phyloP scores from a whole-genome alignment of 2,113 vertebrate genomes.

The Sorex fumeus region DNA sequence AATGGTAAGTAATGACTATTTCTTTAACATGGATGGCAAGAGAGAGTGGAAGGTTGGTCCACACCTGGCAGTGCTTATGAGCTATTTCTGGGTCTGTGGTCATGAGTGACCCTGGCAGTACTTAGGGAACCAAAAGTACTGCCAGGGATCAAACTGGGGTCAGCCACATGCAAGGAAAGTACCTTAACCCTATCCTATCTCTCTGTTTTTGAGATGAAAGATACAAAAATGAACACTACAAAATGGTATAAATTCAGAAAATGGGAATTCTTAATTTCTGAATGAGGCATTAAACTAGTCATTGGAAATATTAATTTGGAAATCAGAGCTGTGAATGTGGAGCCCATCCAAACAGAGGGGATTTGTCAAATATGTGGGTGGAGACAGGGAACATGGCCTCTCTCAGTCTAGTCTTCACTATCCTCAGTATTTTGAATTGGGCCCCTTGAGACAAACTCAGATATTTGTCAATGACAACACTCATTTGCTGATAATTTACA shows the following conservation, averaged over 20 bases:
- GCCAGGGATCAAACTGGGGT: too few species aligned
- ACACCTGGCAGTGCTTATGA: too few species aligned
- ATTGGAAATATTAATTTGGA: slow-evolving; percentile 33
- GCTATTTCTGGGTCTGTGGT: too few species aligned
- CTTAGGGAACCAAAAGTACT: too few species aligned
- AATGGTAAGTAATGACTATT: not conserved
- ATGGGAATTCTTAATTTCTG: not conserved
- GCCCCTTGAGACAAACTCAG: not conserved
- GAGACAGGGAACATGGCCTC: not conserved
- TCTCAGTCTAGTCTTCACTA: not conserved
- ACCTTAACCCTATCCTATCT: too few species aligned
- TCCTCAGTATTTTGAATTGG: too few species aligned
- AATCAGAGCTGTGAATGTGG: not conserved
- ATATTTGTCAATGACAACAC: not conserved
- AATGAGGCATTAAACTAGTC: not conserved
- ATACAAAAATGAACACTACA: too few species aligned
- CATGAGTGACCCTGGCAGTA: too few species aligned
- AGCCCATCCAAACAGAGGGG: not conserved
- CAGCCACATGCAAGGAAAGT: too few species aligned
- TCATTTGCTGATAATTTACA: slow-evolving; percentile 6
- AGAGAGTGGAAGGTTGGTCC: too few species aligned
- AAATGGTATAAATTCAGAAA: too few species aligned
- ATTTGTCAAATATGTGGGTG: not conserved
- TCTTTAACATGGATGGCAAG: too few species aligned
- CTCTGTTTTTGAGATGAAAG: not conserved